Evolutionary conservation across 2,113 vertebrate species (phyloP), one percentile per base, ranked within the genome.

Genomic region (Sebastes schlegelii): DNA sequence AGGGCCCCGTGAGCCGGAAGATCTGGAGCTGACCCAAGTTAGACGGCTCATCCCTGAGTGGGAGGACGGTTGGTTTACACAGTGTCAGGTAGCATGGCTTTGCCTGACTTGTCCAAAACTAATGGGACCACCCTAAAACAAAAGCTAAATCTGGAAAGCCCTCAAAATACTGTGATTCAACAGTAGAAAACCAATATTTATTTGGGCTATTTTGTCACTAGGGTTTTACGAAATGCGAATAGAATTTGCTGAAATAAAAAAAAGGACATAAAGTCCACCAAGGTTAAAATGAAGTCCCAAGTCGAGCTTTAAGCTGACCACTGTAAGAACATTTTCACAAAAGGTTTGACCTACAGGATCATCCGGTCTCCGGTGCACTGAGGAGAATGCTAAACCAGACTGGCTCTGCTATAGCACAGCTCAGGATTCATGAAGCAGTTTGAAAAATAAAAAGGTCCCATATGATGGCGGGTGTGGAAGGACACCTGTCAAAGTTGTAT

Each of bases 401-500:
- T 5, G 51, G 67, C 45, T 52, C 45, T 34, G 34, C 3, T 34
- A 34, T 34, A 23, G 19, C n/a, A 3, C 61, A 40, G 48, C 49
- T 52, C 66, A 79, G 63, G 77, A 77, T 75, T 83, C 85, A 74
- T 17, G 12, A 85, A 54, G 67, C 71, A 26, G 45, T 10, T 34
- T 34, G 34, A 34, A 34, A 34, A 40, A 43, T 63, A 60, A 77
- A 86, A 61, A 85, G 81, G 82, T 84, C 71, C 72, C 26, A 14
- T 52, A 26, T 82, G 72, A 84, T 80, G 67, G 84, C 69, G 0
- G 74, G 52, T 43, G 57, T 54, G 42, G 86, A 89, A 75, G 87
- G 89, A 95, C 88, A 87, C 60, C 79, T 89, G 91, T 87, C 89
- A 86, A 86, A 86, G 82, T 77, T 77, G 84, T 82, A 83, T 79